Evolutionary conservation across 2,797 vertebrate species (phyloP), one percentile per base, ranked within the genome.

Genomic region (Phaenicophaeus curvirostris): DNA sequence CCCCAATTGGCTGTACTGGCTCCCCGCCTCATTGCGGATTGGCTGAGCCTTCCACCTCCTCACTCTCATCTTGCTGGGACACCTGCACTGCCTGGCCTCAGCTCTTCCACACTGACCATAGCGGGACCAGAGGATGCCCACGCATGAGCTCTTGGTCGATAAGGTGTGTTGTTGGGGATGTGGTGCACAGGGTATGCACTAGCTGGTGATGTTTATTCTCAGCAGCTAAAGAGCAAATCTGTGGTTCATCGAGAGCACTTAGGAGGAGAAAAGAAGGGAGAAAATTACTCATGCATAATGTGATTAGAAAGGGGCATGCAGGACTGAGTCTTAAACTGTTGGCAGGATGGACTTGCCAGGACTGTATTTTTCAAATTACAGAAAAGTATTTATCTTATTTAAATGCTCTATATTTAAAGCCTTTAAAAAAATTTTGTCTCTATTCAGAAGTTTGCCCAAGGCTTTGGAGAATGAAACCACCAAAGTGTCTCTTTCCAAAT

Each of bases 101-200:
- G 75, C 81, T 91, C 79, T 69, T 86, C 85, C 85, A 7, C 90
- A 2, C 87, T 89, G 93, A 88, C 95, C 95, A 80, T 78, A 69
- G 80, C 63, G 62, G 69, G 46, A 91, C 77, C 4, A 0, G 71
- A 83, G 89, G 90, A 96, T 96, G 92, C 91, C 95, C 87, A 73
- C 37, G 5, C 93, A 55, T 23, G 95, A 46, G n/a, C 87, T 8
- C 92, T 92, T 1, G 53, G 71, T 66, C 19, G 61, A 89, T 75
- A 95, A 97, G 97, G 97, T 97, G 92, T 66, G 95, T 97, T 95
- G 63, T 6, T 88, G 92, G 96, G 95, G 94, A 85, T 85, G 89
- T 65, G 85, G 87, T 61, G 79, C 72, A 63, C 68, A 75, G 80
- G 73, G 78, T 30, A 33, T 51, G 30, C 13, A 0, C 35, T 87